These are phyloP conservation scores for Climacteris rufus DNA, from an alignment of 2,113 vertebrate species.

Conservation along the genomic window DNA sequence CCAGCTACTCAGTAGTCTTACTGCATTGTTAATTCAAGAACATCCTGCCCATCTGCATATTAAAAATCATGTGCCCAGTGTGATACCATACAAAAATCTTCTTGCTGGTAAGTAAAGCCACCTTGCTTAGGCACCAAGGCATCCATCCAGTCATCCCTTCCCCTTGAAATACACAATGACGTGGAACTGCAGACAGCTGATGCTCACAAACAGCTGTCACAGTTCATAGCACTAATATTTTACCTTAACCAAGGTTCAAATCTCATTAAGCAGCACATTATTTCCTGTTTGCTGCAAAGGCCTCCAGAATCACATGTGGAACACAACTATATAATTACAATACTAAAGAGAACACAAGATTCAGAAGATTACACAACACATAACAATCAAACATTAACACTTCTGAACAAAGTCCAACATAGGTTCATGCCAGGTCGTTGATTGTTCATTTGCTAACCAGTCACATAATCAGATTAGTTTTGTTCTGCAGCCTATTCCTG, in stretches of 20 bases:
- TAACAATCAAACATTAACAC: constrained; percentile 14
- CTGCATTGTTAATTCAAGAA: not conserved
- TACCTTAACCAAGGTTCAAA: not conserved
- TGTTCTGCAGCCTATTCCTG: not conserved
- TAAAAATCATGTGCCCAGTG: not conserved
- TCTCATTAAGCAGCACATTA: not conserved
- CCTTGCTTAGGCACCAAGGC: not conserved
- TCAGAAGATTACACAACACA: not conserved
- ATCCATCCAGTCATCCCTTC: not conserved
- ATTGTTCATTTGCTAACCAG: not conserved
- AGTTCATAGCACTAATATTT: not conserved
- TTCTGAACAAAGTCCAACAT: constrained; percentile 5
- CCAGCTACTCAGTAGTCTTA: not conserved
- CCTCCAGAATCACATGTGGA: not conserved
- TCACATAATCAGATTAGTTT: not conserved
- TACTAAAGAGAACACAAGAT: not conserved
- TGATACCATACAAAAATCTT: not conserved
- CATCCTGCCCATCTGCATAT: not conserved
- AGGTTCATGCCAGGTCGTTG: not conserved
- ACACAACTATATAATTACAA: not conserved
- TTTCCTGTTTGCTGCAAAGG: not conserved
- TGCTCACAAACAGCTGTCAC: not conserved
- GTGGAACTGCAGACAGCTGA: not conserved
- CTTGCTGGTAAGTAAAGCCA: not conserved
- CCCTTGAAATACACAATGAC: not conserved